phyloP scores from a whole-genome alignment of 1,140 invertebrate genomes.

The Trichonephila inaurata region DNA sequence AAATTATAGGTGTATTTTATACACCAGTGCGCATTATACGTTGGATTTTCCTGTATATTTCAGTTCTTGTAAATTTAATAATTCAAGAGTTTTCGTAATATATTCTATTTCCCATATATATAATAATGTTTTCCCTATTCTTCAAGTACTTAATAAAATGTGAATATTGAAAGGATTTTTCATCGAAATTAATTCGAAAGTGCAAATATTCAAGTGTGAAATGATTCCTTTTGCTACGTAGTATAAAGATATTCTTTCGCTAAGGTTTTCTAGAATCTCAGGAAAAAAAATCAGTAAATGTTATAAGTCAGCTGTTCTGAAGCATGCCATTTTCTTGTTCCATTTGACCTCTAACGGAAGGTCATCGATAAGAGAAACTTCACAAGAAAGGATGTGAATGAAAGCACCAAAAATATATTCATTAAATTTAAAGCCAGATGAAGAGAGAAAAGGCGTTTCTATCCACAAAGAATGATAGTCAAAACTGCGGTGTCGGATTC shows the following conservation, averaged over 20 bases:
- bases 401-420: not conserved
- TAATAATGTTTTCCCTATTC: too few species aligned
- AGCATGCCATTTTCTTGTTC: not conserved
- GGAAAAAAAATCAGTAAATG: not conserved
- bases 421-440: not conserved
- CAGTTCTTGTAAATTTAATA: too few species aligned
- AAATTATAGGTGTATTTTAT: too few species aligned
- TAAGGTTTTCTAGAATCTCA: not conserved
- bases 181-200: too few species aligned
- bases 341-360: not conserved
- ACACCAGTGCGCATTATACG: too few species aligned
- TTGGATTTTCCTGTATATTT: too few species aligned
- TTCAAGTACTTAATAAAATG: too few species aligned
- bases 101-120: too few species aligned
- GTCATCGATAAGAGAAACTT: not conserved
- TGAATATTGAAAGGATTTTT: too few species aligned
- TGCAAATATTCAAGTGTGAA: too few species aligned
- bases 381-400: too few species aligned
- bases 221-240: not conserved
- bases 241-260: not conserved
- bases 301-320: not conserved
- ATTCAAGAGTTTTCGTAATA: too few species aligned
- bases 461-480: not conserved
- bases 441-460: not conserved
- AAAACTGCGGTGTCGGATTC: constrained; percentile 11